Base-by-base conservation (phyloP, 2,888 invertebrate genomes). In the Phania funesta region DNA sequence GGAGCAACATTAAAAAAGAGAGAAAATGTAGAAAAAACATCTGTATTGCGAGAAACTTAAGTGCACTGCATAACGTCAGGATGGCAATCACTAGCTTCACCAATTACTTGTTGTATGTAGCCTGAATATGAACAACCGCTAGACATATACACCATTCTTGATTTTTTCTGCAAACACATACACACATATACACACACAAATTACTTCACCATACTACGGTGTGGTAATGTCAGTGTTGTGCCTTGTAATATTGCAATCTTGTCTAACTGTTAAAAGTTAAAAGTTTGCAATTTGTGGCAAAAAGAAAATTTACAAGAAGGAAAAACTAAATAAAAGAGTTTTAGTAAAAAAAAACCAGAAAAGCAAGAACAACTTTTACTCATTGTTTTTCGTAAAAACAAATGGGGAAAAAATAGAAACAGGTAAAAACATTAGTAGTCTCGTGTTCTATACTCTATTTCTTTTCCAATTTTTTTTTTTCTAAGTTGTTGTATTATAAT, bases 191-290 rank as follows among this genome's bases (percentile, higher is more conserved):
- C 3, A 18, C 20, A 16, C 18, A 24, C 16, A 65, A 9, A 38
- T 56, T 56, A 24, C 9, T 24, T 22, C 46, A 52, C 32, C 38
- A 16, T 20, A 26, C n/a, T 32, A 44, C 13, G 41, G 52, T 52
- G 46, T 68, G 64, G 68, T 58, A 46, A 58, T 80, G 46, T 58
- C 70, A 58, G 62, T 74, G 73, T 68, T 65, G 77, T 84, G 84
- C 74, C 85, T 84, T 86, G 84, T 85, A 87, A 85, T 86, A 86
- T 85, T 85, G 86, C 86, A 87, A 89, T 88, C 87, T 88, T 87
- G 87, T 87, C 88, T 85, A 86, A 85, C 85, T 85, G 84, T 84
- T 85, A 83, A n/a, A 84, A 84, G 83, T 84, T 84, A 80, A 86
- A 86, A 86, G 84, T 86, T 87, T 86, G 80, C 76, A 80, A 80